A percentile compares a stretch with the other conserved stretches of the same genome.
Conservation (phyloP, 37 sponge, comb jelly and placozoan species). For the Bolinopsis microptera region DNA sequence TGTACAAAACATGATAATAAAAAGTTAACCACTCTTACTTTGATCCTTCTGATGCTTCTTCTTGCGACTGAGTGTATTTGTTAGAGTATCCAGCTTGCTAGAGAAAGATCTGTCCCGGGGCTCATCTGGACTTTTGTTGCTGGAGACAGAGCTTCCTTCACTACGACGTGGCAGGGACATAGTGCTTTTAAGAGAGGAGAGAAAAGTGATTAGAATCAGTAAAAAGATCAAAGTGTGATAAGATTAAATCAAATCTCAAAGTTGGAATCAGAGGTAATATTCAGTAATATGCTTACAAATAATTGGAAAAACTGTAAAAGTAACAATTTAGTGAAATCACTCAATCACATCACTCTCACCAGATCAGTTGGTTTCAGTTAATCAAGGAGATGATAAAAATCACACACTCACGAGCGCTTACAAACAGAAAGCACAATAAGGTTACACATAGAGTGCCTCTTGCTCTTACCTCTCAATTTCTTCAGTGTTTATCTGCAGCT, state of each 20-base stretch:
- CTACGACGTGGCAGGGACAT: constrained; percentile 40
- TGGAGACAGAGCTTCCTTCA: constrained; percentile 34
- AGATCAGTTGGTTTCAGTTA: no score
- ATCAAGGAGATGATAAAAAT: background rate
- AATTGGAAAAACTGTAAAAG: no score
- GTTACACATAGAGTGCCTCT: no score
- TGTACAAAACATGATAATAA: no score
- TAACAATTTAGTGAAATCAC: no score
- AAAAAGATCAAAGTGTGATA: background rate
- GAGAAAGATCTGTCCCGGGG: constrained; percentile 39
- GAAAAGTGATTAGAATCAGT: background rate
- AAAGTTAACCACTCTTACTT: background rate
- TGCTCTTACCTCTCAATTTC: background rate
- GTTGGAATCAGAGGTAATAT: background rate
- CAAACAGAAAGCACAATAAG: no score
- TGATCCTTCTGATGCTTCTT: constrained; percentile 38
- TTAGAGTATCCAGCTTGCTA: constrained; percentile 36
- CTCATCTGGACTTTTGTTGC: background rate
- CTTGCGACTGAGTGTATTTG: constrained; percentile 36
- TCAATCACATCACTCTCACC: no score
- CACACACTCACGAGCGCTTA: background rate
- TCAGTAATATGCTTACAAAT: no score
- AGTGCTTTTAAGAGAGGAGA: background rate
- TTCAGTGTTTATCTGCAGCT: background rate
- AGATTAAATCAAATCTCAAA: background rate